Base-by-base conservation (phyloP, 2,113 vertebrate genomes). In the Osmerus mordax region DNA sequence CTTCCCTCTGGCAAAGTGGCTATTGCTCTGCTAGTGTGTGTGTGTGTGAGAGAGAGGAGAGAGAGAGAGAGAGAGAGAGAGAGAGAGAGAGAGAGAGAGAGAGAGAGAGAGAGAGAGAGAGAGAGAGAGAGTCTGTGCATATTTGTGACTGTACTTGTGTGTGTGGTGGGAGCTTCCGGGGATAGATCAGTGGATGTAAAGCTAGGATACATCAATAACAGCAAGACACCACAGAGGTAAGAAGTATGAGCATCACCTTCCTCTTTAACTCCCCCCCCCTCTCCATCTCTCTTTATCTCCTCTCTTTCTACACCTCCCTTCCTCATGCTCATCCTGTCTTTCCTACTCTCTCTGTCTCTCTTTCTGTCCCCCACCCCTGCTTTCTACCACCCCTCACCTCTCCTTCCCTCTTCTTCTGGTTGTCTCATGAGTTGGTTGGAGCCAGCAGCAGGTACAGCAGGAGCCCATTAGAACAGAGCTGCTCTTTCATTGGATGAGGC, bases 401-500 rank as follows among this genome's bases (percentile, higher is more conserved):
- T 9, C 70, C 8, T 8, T 2, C 64, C 23, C 60, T 32, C 67
- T 70, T 79, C 75, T 76, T 78, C 47, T 73, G 71, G 41, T 85
- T 78, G 83, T 90, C 88, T 90, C 84, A 89, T 82, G 94, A 93
- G 93, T 93, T 92, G 89, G 93, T 92, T 92, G 93, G 93, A 95
- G 93, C 96, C 93, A 93, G 93, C 95, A 95, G 94, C 95, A 96
- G 95, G 94, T 95, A 95, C 94, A 93, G 92, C 94, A 91, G 93
- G 95, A 96, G 95, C 95, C 96, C 94, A 98, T 99, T 98, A 98
- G 94, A 91, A 88, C 81, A 89, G 91, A 92, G 95, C 92, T 77
- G 93, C 51, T 93, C 94, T 96, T 95, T 97, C 96, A 98, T 99
- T 98, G 97, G 96, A 94, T 96, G 94, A 95, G 93, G 95, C 91